Evolutionary conservation across 1,140 invertebrate species (phyloP).

Genomic region (Drosophila pachea): DNA sequence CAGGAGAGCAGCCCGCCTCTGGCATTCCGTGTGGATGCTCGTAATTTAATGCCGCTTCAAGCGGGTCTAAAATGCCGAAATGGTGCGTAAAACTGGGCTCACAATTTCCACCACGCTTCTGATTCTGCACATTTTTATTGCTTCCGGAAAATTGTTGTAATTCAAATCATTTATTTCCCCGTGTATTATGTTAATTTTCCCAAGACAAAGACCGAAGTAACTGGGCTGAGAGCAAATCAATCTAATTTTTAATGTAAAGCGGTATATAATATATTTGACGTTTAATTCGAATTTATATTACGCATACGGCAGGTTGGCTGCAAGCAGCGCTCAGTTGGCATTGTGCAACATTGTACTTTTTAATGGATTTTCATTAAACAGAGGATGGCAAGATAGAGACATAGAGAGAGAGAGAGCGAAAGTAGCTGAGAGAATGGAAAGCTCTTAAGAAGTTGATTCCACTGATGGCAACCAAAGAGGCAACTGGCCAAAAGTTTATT

Average conservation of each 20-base stretch:
- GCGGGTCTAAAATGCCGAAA: constrained; percentile 43
- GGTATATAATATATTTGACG: too few species aligned
- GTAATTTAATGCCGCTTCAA: constrained; percentile 56
- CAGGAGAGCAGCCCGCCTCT: not conserved
- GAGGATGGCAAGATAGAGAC: constrained; percentile 32
- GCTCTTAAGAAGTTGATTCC: constrained; percentile 77
- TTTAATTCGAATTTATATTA: constrained; percentile 40
- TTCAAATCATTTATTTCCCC: constrained; percentile 40
- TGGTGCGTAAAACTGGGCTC: constrained; percentile 32
- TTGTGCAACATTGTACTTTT: constrained; percentile 64
- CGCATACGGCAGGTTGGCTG: constrained; percentile 62
- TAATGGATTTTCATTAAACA: constrained; percentile 76
- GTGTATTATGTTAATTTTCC: constrained; percentile 33
- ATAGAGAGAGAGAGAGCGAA: not conserved
- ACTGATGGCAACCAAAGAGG: constrained; percentile 55
- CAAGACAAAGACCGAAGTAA: not conserved
- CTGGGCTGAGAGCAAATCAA: too few species aligned
- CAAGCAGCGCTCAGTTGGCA: constrained; percentile 21
- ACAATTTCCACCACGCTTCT: not conserved
- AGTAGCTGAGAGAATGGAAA: constrained; percentile 48
- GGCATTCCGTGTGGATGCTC: constrained; percentile 27
- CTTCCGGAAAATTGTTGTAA: constrained; percentile 24
- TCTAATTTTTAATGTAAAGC: too few species aligned
- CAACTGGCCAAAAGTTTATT: constrained; percentile 70
- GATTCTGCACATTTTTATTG: constrained; percentile 30